A percentile compares a stretch with the other conserved stretches of the same genome.
Evolutionary conservation across 2,888 invertebrate genomes (phyloP).

Genomic region (Harmothoe impar): DNA sequence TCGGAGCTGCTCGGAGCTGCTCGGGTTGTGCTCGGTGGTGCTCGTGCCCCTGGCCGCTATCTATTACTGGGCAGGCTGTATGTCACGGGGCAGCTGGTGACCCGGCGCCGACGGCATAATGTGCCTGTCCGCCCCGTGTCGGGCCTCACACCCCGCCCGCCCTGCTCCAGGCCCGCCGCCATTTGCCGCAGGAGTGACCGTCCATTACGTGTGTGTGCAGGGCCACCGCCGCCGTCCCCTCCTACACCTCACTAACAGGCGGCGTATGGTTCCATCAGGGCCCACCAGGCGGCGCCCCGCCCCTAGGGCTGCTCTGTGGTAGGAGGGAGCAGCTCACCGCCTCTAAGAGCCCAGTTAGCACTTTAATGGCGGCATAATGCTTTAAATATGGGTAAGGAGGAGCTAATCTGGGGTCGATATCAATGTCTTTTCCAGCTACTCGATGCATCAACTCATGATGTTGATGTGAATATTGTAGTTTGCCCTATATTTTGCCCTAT

Average conservation of each 20-base stretch:
- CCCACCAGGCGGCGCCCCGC: conserved; percentile 25
- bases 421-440: too few species aligned
- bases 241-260: background rate
- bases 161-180: background rate
- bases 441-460: too few species aligned
- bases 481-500: too few species aligned
- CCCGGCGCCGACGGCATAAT: conserved; percentile 4
- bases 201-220: background rate
- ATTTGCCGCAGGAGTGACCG: background rate
- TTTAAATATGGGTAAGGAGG: too few species aligned
- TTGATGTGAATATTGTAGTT: too few species aligned
- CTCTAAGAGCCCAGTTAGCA: too few species aligned
- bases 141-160: background rate
- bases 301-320: too few species aligned
- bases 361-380: too few species aligned
- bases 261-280: background rate
- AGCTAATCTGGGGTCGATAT: too few species aligned
- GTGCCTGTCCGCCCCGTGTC: background rate
- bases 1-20: background rate
- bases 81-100: background rate
- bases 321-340: too few species aligned
- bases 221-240: background rate
- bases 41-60: background rate
- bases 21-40: background rate
- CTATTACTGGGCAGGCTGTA: background rate